These are phyloP conservation scores for Chrysogorgia sp. DNA, from an alignment of 92 coral and sea anemone species.

Conservation along the genomic window DNA sequence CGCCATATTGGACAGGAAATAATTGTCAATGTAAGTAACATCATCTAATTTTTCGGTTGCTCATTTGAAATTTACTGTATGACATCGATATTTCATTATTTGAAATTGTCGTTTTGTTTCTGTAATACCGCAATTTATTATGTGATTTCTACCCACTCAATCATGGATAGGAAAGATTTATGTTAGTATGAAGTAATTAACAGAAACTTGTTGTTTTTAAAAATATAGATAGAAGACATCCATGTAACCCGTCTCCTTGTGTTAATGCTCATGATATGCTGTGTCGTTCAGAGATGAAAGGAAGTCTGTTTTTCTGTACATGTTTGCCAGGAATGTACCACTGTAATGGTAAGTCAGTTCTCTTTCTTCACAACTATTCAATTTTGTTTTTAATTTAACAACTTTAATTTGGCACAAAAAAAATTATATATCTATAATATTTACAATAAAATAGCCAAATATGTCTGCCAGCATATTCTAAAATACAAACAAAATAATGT, in stretches of 20 bases:
- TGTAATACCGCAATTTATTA: too few species aligned
- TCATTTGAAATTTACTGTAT: neutral
- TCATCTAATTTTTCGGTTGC: neutral
- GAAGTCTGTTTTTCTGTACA: conserved; percentile 19
- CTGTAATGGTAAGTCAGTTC: conserved; percentile 23
- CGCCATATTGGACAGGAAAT: conserved; percentile 29
- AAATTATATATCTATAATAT: too few species aligned
- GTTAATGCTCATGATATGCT: conserved; percentile 15
- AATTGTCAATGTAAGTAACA: conserved; percentile 25
- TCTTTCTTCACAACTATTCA: neutral
- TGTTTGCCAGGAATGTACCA: neutral
- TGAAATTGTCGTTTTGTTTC: neutral
- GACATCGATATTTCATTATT: neutral
- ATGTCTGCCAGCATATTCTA: too few species aligned
- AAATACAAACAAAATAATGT: too few species aligned
- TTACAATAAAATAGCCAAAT: too few species aligned
- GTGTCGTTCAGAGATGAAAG: conserved; percentile 34
- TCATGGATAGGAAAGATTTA: too few species aligned
- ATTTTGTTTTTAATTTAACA: neutral
- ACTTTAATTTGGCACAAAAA: too few species aligned
- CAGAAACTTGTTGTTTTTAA: neutral
- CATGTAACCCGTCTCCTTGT: conserved; percentile 35
- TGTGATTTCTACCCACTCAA: too few species aligned
- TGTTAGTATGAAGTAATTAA: too few species aligned
- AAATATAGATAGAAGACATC: neutral